Percentiles rank a stretch among this genome's conserved stretches.
These are phyloP conservation scores for Chiloscyllium plagiosum DNA, from an alignment of 2,113 vertebrate species.

Conservation along the genomic window DNA sequence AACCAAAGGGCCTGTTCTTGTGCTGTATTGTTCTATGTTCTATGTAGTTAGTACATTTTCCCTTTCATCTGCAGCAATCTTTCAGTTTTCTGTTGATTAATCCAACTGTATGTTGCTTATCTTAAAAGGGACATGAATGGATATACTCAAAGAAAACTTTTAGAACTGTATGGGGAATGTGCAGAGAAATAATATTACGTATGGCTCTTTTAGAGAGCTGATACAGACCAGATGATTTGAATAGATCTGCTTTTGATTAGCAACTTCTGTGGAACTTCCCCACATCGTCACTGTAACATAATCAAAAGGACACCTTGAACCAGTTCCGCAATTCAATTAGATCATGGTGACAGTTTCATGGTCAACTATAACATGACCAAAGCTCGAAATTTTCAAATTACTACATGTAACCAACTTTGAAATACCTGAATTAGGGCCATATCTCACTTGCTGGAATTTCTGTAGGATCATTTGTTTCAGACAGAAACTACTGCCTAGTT, in stretches of 20 bases:
- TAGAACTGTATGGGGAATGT: not conserved
- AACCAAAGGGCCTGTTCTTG: too few species aligned
- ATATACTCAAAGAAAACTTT: not conserved
- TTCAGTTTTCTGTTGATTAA: not conserved
- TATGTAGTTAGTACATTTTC: not conserved
- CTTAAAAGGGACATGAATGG: not conserved
- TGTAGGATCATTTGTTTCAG: not conserved
- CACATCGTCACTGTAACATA: not conserved
- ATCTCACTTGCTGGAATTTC: not conserved
- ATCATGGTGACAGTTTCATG: not conserved
- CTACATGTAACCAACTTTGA: not conserved
- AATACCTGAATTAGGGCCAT: not conserved
- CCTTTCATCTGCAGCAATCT: not conserved
- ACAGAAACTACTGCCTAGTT: not conserved
- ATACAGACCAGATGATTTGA: not conserved
- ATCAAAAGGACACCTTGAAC: not conserved
- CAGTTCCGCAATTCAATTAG: not conserved
- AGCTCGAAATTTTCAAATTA: not conserved
- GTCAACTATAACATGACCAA: not conserved
- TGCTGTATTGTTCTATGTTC: too few species aligned
- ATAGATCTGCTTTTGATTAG: not conserved
- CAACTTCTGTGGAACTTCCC: not conserved
- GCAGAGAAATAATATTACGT: not conserved
- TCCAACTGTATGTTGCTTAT: not conserved
- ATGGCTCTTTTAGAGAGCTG: too few species aligned